Percentiles rank a stretch among this genome's conserved stretches.
Evolutionary conservation across 35 echinoderm and acorn worm genomes (phyloP).

Genomic region (Apostichopus parvimensis): DNA sequence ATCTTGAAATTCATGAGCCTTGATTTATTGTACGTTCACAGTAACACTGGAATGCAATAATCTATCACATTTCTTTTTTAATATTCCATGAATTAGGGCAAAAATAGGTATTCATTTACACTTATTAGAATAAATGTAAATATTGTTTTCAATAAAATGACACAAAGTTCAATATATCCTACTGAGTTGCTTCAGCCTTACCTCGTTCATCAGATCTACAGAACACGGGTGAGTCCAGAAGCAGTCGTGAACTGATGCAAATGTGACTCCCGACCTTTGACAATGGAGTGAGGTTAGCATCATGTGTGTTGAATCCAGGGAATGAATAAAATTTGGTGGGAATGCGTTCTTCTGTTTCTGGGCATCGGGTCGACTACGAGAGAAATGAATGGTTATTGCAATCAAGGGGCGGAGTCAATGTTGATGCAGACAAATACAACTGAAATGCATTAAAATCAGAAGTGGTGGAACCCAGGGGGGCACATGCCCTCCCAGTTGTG

Average conservation of each 20-base stretch:
- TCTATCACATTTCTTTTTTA: not conserved
- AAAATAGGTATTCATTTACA: too few relatives aligned
- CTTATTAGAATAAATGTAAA: not conserved
- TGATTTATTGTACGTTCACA: not conserved
- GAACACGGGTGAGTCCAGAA: constrained; percentile 83
- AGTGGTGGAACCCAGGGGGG: too few relatives aligned
- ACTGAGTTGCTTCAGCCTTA: not conserved
- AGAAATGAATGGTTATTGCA: too few relatives aligned
- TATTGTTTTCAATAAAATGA: too few relatives aligned
- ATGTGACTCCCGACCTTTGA: constrained; percentile 78
- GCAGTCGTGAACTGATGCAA: constrained; percentile 83
- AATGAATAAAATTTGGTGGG: constrained; percentile 98
- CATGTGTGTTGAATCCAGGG: constrained; percentile 98
- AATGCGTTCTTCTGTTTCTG: constrained; percentile 97
- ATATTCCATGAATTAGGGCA: not conserved
- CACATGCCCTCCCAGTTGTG: too few relatives aligned
- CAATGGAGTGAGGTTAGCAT: constrained; percentile 95
- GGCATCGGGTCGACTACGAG: constrained; percentile 74
- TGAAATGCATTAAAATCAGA: too few relatives aligned
- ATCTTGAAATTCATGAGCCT: not conserved
- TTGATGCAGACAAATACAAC: too few relatives aligned
- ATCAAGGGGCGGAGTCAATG: too few relatives aligned
- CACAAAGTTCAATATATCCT: not conserved
- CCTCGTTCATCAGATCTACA: constrained; percentile 88
- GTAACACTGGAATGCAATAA: not conserved